Evolutionary conservation across 2,113 vertebrate species (phyloP).

Genomic region (Atlantisia rogersi): DNA sequence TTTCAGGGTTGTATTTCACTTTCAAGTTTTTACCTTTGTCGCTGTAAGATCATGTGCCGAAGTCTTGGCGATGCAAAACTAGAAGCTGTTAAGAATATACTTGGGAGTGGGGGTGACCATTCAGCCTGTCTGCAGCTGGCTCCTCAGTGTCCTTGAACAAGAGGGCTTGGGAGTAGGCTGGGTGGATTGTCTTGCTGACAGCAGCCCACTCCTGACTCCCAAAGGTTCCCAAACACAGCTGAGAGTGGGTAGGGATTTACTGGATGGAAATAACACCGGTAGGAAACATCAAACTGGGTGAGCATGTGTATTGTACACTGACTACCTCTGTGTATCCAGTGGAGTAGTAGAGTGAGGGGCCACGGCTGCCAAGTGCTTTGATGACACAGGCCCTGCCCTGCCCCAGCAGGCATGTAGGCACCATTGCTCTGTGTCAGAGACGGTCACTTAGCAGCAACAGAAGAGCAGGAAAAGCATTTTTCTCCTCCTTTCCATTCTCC

Average conservation of each 20-base stretch:
- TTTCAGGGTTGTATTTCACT: slow-evolving; percentile 58
- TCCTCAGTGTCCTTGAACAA: slow-evolving; percentile 33
- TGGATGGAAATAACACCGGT: not conserved
- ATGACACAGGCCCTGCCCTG: not conserved
- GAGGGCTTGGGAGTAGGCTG: not conserved
- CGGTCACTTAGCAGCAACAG: not conserved
- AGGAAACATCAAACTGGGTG: not conserved
- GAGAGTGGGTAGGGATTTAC: slow-evolving; percentile 13
- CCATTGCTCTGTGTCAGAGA: not conserved
- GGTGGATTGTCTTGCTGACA: slow-evolving; percentile 9
- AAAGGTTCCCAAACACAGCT: not conserved
- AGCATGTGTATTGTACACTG: accelerated
- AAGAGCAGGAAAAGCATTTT: not conserved
- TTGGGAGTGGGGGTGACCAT: not conserved
- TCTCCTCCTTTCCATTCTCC: not conserved
- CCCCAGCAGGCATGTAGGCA: accelerated
- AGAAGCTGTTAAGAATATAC: slow-evolving; percentile 39
- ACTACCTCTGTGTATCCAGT: not conserved
- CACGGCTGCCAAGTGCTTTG: not conserved
- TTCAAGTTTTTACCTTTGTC: slow-evolving; percentile 58
- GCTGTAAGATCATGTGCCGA: slow-evolving; percentile 1
- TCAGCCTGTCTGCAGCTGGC: slow-evolving; percentile 18
- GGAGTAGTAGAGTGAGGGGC: not conserved
- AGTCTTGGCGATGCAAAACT: slow-evolving; percentile 6
- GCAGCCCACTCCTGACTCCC: slow-evolving; percentile 14